These are phyloP conservation scores for Aphrophora alni DNA, from an alignment of 2,888 invertebrate species.

Conservation along the genomic window DNA sequence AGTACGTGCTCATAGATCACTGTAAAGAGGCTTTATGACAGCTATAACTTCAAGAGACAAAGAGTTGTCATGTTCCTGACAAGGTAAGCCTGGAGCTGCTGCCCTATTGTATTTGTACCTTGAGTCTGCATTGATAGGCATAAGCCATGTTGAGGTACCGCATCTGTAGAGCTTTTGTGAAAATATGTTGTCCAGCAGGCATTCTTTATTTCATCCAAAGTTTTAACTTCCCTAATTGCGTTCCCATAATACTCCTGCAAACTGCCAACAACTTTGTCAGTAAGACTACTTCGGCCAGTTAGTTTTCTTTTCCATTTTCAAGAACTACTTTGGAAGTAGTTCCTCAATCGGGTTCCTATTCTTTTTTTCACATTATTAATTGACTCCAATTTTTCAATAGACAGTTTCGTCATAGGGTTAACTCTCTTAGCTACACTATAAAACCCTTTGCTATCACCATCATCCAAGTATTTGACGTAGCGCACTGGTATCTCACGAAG, in stretches of 20 bases:
- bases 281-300: no score
- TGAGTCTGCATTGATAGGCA: slow-evolving; percentile 17
- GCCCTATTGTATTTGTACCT: slow-evolving; percentile 20
- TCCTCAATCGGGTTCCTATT: no score
- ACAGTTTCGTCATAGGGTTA: no score
- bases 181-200: slow-evolving; percentile 23
- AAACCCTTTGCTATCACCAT: no score
- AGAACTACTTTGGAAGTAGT: no score
- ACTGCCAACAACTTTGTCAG: slow-evolving; percentile 17
- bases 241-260: slow-evolving; percentile 21
- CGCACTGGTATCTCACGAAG: no score
- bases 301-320: no score
- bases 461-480: no score
- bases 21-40: slow-evolving; percentile 14
- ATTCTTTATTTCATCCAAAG: slow-evolving; percentile 20
- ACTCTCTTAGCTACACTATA: no score
- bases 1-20: not conserved
- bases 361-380: no score
- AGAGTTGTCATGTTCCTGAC: slow-evolving; percentile 19
- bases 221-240: slow-evolving; percentile 2
- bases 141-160: slow-evolving; percentile 14
- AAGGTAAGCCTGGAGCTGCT: slow-evolving; percentile 27
- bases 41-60: not conserved
- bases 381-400: no score
- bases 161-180: slow-evolving; percentile 17